phyloP scores from a whole-genome alignment of 2,888 invertebrate genomes.

The Spilosoma lubricipeda region DNA sequence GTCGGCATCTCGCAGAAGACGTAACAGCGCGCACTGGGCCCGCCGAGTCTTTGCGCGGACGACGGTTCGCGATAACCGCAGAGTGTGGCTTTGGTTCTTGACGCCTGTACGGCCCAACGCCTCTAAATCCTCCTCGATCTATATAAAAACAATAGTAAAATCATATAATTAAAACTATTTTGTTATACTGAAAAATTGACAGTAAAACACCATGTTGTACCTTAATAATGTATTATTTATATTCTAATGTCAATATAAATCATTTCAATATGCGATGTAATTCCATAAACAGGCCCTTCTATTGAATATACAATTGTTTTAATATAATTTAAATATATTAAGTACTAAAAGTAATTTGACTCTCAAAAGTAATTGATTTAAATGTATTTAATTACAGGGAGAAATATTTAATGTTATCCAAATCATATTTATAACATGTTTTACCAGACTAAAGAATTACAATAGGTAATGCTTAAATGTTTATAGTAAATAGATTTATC shows the following conservation, averaged over 20 bases:
- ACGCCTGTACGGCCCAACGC: constrained; percentile 92
- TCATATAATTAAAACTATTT: not conserved
- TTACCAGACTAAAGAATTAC: not conserved
- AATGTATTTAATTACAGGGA: too few species aligned
- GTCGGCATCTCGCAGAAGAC: constrained; percentile 92
- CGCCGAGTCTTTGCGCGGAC: constrained; percentile 94
- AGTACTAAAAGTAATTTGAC: too few species aligned
- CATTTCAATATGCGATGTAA: too few species aligned
- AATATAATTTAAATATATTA: too few species aligned
- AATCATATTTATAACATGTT: too few species aligned
- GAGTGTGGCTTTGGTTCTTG: constrained; percentile 95
- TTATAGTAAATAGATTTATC: not conserved
- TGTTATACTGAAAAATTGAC: not conserved
- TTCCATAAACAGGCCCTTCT: too few species aligned
- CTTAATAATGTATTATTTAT: too few species aligned
- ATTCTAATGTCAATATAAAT: too few species aligned
- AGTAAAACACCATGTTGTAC: not conserved
- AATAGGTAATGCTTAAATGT: not conserved
- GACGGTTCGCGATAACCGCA: constrained; percentile 96
- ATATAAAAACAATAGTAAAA: not conserved
- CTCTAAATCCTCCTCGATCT: constrained; percentile 96
- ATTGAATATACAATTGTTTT: too few species aligned
- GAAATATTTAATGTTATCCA: not conserved
- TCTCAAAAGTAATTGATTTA: too few species aligned
- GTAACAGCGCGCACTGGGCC: constrained; percentile 91